These are phyloP conservation scores for Pterophyllum scalare DNA, from an alignment of 2,113 vertebrate genomes.

Conservation along the genomic window DNA sequence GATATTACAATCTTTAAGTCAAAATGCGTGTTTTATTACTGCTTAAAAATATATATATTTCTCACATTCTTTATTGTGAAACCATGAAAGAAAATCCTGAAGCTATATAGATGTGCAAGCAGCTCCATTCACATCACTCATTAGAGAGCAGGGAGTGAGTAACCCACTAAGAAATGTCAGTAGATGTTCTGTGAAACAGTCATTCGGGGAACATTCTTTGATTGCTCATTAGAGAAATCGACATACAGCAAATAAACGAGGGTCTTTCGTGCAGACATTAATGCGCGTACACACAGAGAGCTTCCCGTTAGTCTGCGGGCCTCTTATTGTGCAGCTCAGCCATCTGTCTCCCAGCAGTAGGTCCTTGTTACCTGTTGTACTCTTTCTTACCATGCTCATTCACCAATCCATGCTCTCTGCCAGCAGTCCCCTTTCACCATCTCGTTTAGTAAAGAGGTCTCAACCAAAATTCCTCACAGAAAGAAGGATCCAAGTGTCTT, in stretches of 20 bases:
- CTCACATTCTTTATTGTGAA: neutral
- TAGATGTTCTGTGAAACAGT: constrained; percentile 59
- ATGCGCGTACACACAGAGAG: constrained; percentile 16
- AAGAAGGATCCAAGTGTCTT: constrained; percentile 42
- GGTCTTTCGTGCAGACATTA: constrained; percentile 18
- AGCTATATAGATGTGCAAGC: neutral
- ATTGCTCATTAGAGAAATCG: constrained; percentile 68
- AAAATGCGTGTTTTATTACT: neutral
- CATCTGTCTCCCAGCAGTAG: constrained; percentile 80
- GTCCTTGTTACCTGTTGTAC: constrained; percentile 81
- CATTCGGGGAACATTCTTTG: constrained; percentile 55
- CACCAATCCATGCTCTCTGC: constrained; percentile 55
- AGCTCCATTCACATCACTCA: constrained; percentile 25
- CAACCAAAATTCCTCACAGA: constrained; percentile 56
- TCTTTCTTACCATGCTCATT: constrained; percentile 72
- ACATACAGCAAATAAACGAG: constrained; percentile 59
- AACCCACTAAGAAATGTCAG: constrained; percentile 57
- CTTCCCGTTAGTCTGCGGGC: constrained; percentile 57
- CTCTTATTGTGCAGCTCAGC: constrained; percentile 72
- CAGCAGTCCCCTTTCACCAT: constrained; percentile 58
- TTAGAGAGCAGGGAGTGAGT: constrained; percentile 44
- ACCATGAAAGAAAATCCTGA: accelerated
- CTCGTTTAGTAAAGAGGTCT: constrained; percentile 44
- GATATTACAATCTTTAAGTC: neutral
- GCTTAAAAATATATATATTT: neutral